Percentiles rank a stretch among this genome's conserved stretches.
These are phyloP conservation scores for Leptodactylus fallax DNA, from an alignment of 2,797 vertebrate genomes.

Conservation along the genomic window DNA sequence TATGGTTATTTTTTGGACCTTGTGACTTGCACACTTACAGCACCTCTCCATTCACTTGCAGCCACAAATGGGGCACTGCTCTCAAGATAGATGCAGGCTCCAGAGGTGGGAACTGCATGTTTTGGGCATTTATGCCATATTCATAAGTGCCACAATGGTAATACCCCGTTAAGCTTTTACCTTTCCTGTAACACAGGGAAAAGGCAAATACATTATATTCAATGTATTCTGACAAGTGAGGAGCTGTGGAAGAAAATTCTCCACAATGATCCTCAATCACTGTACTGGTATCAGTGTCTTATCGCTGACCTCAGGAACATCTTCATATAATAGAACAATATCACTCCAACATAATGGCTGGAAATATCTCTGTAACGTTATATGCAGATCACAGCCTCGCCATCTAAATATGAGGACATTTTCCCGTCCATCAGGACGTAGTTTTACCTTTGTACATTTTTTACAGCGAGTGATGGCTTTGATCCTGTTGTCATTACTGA, in stretches of 20 bases:
- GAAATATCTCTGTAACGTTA: not conserved
- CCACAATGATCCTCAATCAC: not conserved
- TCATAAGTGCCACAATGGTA: too few species aligned
- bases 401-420: not conserved
- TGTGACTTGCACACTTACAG: too few species aligned
- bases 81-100: too few species aligned
- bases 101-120: too few species aligned
- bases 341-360: not conserved
- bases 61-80: too few species aligned
- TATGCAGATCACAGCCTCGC: not conserved
- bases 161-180: too few species aligned
- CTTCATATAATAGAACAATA: not conserved
- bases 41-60: too few species aligned
- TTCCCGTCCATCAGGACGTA: not conserved
- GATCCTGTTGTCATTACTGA: not conserved
- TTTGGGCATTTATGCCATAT: too few species aligned
- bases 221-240: not conserved
- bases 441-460: not conserved
- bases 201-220: too few species aligned
- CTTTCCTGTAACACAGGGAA: not conserved
- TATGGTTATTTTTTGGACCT: too few species aligned
- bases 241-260: not conserved
- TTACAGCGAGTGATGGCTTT: conserved; percentile 5
- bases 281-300: not conserved
- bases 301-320: not conserved